Percentiles rank a stretch among this genome's conserved stretches.
phyloP scores from a whole-genome alignment of 2,797 vertebrate genomes.

The Gallinago solitaria region DNA sequence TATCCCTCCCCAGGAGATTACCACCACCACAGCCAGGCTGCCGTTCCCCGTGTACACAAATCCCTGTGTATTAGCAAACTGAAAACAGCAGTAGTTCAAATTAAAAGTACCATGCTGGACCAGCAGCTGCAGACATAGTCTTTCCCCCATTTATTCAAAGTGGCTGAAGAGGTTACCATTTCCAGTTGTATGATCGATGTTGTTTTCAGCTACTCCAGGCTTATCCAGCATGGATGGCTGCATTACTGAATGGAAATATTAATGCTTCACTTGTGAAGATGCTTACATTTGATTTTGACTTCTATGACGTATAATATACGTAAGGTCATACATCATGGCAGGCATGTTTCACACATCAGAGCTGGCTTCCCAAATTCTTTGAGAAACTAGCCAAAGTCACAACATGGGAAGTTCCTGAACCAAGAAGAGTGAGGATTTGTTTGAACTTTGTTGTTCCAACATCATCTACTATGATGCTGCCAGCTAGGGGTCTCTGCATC shows the following conservation, averaged over 20 bases:
- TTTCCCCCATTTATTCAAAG: not conserved
- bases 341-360: not conserved
- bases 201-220: not conserved
- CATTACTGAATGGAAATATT: not conserved
- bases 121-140: not conserved
- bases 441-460: not conserved
- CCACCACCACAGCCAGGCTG: not conserved
- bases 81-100: not conserved
- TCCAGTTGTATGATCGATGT: not conserved
- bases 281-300: not conserved
- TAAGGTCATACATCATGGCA: not conserved
- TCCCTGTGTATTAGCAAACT: slow-evolving; percentile 18
- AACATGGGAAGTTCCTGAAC: not conserved
- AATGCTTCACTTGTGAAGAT: not conserved
- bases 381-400: not conserved
- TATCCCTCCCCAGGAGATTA: slow-evolving; percentile 25
- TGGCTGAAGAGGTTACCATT: not conserved
- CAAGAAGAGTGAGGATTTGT: not conserved
- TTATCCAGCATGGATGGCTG: not conserved
- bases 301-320: not conserved
- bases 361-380: not conserved
- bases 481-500: not conserved
- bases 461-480: not conserved
- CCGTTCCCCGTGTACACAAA: not conserved
- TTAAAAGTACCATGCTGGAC: not conserved